Base-by-base conservation (phyloP, 2,888 invertebrate genomes). In the Lasioglossum vierecki region DNA sequence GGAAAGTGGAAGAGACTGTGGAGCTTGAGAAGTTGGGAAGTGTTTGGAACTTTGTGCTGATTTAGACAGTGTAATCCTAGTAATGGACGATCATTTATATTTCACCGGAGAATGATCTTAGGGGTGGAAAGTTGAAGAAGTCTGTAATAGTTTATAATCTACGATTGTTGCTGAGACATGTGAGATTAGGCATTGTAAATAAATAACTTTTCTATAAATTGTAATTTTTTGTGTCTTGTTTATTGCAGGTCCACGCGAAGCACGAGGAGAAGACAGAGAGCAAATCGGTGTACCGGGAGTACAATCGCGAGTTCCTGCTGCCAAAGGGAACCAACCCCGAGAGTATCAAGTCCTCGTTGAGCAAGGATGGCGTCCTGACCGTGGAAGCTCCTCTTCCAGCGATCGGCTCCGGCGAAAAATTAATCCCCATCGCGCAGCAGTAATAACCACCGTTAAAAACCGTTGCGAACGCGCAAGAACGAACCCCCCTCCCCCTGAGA, bases 201-300 rank as follows among this genome's bases (percentile, higher is more conserved):
- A 4, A 13, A 44, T 4, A 13, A 44, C 44, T 13, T 44, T 13
- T 44, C 13, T 0, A 30, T 30, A 30, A 30, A 1, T 30, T 30
- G 30, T 30, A 30, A 30, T 30, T 30, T 30, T 30, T 30, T 30
- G 30, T 44, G 5, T 53, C 22, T 68, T n/a, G 6, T 86, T 85
- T 91, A 96, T 96, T 13, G 76, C 95, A 99, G 98, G 99, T 99
- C 76, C 98, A 99, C 95, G 99, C 99, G 87, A 99, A 99, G 95
- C 99, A 99, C 96, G 99, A 99, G 95, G 99, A 99, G 96, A 99
- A 99, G 96, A 97, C 98, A 77, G 98, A 99, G 95, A 98, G 98
- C 94, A 98, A 99, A 96, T 98, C 98, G 70, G 98, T 99, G 87
- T 99, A 99, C 96, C 97, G 99, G 95, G 99, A 99, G 95, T 99